Percentiles rank a stretch among this genome's conserved stretches.
Conservation (phyloP, 2,113 vertebrate species). For the Megalops atlanticus region DNA sequence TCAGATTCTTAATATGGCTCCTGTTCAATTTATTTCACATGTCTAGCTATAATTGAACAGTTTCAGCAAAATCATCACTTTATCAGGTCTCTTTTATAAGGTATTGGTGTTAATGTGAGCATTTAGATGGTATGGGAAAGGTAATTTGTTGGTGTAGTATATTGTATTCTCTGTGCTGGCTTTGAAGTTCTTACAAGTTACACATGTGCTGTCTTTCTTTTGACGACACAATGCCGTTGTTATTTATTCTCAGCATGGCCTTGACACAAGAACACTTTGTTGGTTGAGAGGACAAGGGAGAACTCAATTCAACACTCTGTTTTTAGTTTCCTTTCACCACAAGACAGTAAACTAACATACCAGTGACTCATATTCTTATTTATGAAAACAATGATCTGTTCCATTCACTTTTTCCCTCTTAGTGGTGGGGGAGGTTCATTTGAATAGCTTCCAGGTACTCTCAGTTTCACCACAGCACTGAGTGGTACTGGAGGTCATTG, state of each 20-base stretch:
- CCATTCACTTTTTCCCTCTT: slow-evolving; percentile 25
- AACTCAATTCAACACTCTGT: slow-evolving; percentile 1
- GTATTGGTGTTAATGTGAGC: too few relatives aligned
- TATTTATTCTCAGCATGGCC: slow-evolving; percentile 11
- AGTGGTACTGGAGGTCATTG: background rate
- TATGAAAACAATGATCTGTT: slow-evolving; percentile 17
- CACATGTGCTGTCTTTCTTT: slow-evolving; percentile 4
- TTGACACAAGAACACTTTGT: background rate
- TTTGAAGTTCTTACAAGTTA: background rate
- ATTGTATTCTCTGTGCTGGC: background rate
- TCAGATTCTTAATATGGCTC: background rate
- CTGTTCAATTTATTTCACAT: background rate
- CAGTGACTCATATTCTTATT: slow-evolving; percentile 42
- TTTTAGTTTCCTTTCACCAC: slow-evolving; percentile 27
- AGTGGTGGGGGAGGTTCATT: background rate
- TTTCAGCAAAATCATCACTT: too few relatives aligned
- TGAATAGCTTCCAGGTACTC: slow-evolving; percentile 2
- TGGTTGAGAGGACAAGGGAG: background rate
- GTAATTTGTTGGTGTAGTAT: background rate
- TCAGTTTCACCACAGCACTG: too few relatives aligned
- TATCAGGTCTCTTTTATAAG: too few relatives aligned
- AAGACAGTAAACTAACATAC: slow-evolving; percentile 16
- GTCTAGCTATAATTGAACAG: too few relatives aligned
- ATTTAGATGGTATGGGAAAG: background rate
- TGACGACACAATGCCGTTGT: slow-evolving; percentile 12